phyloP scores from a whole-genome alignment of 2,797 vertebrate species.

The Sphenopsis melanotis region DNA sequence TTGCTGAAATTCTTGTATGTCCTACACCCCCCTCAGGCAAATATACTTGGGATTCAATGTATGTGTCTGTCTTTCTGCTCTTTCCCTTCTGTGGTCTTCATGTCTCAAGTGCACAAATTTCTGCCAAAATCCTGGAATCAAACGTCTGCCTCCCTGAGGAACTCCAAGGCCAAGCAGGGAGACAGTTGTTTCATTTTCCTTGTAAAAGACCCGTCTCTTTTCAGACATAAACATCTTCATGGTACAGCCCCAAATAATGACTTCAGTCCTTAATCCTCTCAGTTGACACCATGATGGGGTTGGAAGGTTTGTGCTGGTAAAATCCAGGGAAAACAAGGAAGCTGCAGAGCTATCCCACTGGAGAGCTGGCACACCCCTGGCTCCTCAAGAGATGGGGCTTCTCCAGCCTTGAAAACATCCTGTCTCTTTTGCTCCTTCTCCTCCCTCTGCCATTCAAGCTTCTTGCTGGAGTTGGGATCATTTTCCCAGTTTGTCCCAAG shows the following conservation, averaged over 20 bases:
- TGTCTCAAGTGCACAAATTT: background rate
- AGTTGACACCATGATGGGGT: background rate
- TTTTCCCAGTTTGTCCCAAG: background rate
- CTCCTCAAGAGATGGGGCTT: background rate
- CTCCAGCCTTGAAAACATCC: background rate
- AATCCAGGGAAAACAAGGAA: background rate
- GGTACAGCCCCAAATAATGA: background rate
- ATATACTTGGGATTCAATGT: background rate
- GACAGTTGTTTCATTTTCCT: background rate
- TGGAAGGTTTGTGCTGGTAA: background rate
- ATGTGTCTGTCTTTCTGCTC: background rate
- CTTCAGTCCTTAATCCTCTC: background rate
- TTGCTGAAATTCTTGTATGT: background rate
- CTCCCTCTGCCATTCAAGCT: background rate
- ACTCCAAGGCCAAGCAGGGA: background rate
- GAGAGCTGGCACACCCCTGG: background rate
- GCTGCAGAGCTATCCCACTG: background rate
- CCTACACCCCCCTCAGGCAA: background rate
- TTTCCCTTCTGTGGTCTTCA: background rate
- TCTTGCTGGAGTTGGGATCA: background rate
- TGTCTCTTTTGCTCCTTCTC: background rate
- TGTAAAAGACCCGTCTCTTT: background rate
- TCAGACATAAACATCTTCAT: background rate
- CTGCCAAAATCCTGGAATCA: background rate
- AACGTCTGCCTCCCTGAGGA: background rate